Evolutionary conservation across 2,113 vertebrate genomes (phyloP).

Genomic region (Fulica atra): DNA sequence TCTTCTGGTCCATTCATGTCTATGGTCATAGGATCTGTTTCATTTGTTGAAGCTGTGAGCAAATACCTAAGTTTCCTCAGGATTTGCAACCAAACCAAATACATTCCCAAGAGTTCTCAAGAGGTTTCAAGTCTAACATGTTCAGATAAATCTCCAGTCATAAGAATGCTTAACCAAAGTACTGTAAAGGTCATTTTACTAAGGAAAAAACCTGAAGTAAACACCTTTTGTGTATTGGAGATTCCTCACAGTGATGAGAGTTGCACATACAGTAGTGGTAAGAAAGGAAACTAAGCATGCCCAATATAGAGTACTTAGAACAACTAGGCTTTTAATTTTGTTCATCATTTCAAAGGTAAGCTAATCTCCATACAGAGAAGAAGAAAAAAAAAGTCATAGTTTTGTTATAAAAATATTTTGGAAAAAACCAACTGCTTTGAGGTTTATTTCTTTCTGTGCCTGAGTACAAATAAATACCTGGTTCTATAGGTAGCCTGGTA

Average conservation of each 20-base stretch:
- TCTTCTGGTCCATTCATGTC: neutral
- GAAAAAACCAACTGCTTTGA: neutral
- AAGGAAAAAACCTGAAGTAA: neutral
- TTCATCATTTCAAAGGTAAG: neutral
- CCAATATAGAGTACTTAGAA: neutral
- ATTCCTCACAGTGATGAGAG: neutral
- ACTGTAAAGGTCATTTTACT: neutral
- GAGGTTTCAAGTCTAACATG: neutral
- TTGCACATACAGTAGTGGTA: neutral
- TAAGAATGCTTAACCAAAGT: neutral
- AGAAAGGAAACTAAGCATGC: conserved; percentile 8
- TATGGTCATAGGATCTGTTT: neutral
- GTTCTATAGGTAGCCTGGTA: neutral
- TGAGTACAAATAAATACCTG: neutral
- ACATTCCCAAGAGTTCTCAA: neutral
- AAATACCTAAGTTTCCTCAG: neutral
- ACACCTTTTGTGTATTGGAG: neutral
- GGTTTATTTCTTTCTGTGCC: neutral
- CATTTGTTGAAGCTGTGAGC: neutral
- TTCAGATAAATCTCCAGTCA: neutral
- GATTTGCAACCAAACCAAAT: neutral
- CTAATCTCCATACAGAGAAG: neutral
- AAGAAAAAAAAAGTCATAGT: neutral
- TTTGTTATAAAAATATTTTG: neutral
- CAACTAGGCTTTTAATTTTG: neutral